Conservation (phyloP, 1,140 invertebrate genomes). For the Rhyzopertha dominica region DNA sequence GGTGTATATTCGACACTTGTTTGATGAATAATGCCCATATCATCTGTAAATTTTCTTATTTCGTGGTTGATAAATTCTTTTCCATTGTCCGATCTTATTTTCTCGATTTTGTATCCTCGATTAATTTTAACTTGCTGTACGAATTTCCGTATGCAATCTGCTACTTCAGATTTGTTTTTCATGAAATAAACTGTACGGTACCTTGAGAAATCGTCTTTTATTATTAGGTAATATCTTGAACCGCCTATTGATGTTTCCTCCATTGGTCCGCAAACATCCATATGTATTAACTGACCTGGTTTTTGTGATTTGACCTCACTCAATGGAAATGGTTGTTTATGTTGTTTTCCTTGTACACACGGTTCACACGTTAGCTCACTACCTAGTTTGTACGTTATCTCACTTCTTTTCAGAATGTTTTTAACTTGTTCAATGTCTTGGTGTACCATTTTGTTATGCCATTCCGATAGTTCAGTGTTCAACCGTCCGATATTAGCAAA, state of each 20-base stretch:
- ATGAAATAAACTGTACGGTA: no score
- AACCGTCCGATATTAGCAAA: no score
- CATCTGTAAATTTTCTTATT: slow-evolving; percentile 31
- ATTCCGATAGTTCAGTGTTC: slow-evolving; percentile 25
- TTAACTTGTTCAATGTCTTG: slow-evolving; percentile 42
- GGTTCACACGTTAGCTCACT: slow-evolving; percentile 33
- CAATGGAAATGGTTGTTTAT: no score
- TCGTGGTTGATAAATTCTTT: slow-evolving; percentile 43
- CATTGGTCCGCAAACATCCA: no score
- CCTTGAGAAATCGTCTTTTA: no score
- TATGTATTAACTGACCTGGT: no score
- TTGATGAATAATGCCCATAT: slow-evolving; percentile 40
- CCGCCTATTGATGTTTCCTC: no score
- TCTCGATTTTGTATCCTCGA: slow-evolving; percentile 37
- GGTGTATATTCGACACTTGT: slow-evolving; percentile 44
- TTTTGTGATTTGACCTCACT: no score
- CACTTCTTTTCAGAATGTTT: slow-evolving; percentile 20
- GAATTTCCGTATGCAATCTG: slow-evolving; percentile 33
- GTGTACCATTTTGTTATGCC: slow-evolving; percentile 42
- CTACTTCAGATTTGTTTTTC: slow-evolving; percentile 24
- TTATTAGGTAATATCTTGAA: no score
- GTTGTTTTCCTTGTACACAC: slow-evolving; percentile 41
- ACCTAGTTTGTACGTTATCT: slow-evolving; percentile 30
- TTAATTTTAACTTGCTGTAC: slow-evolving; percentile 38
- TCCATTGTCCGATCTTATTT: slow-evolving; percentile 47